Conservation (phyloP, 2,888 invertebrate species). For the Candidula unifasciata region DNA sequence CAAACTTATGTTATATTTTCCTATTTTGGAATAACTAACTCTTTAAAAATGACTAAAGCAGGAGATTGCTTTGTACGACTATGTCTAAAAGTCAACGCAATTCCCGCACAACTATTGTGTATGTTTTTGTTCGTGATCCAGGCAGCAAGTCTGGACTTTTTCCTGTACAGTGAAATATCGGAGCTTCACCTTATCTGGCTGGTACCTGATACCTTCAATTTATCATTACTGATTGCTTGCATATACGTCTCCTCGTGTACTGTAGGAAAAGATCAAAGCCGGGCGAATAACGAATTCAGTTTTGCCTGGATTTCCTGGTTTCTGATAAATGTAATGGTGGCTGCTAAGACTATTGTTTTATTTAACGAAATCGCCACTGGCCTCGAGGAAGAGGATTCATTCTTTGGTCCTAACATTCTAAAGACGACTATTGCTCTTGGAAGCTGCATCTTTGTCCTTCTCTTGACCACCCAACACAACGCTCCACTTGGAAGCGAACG, state of each 20-base stretch:
- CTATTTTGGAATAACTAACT: too few relatives aligned
- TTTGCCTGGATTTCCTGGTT: constrained; percentile 80
- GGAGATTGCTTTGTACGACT: constrained; percentile 25
- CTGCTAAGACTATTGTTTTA: constrained; percentile 79
- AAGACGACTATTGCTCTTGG: constrained; percentile 77
- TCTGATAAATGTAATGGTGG: constrained; percentile 73
- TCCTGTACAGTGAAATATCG: constrained; percentile 67
- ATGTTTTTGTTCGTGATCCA: constrained; percentile 72
- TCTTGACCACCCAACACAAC: constrained; percentile 81
- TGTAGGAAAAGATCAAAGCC: constrained; percentile 54
- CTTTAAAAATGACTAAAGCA: constrained; percentile 7
- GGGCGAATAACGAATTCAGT: constrained; percentile 59
- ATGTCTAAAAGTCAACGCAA: constrained; percentile 12
- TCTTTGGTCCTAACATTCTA: constrained; percentile 78
- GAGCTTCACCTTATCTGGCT: constrained; percentile 34
- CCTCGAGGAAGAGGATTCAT: constrained; percentile 71
- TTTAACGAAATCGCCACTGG: constrained; percentile 76
- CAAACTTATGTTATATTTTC: too few relatives aligned
- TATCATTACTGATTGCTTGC: constrained; percentile 35
- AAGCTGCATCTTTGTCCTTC: constrained; percentile 80
- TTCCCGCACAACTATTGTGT: constrained; percentile 60
- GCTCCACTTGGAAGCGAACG: constrained; percentile 78
- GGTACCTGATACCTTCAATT: constrained; percentile 38
- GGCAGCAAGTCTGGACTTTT: constrained; percentile 78
- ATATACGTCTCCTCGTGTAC: constrained; percentile 35